Percentiles rank a stretch among this genome's conserved stretches.
phyloP scores from a whole-genome alignment of 2,113 vertebrate species.

The Onychorhynchus coronatus region DNA sequence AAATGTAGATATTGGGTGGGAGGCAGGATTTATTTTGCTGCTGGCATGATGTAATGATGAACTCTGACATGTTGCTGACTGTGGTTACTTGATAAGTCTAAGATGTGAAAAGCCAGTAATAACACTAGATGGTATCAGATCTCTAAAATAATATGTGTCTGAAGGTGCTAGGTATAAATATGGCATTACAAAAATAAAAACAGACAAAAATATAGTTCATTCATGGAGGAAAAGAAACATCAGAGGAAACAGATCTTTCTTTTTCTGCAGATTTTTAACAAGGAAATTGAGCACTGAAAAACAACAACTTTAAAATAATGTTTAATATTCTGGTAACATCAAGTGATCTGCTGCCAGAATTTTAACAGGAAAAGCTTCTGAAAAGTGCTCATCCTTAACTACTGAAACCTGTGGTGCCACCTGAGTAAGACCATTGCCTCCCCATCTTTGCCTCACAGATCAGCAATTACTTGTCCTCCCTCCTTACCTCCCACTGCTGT shows the following conservation, averaged over 20 bases:
- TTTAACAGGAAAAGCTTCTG: not conserved
- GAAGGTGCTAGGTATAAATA: constrained; percentile 34
- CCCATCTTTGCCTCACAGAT: not conserved
- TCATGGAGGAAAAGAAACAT: constrained; percentile 34
- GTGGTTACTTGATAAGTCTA: constrained; percentile 66
- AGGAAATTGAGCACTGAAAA: constrained; percentile 18
- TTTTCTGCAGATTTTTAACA: constrained; percentile 38
- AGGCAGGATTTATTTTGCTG: constrained; percentile 42
- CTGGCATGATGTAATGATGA: constrained; percentile 42
- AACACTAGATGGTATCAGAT: constrained; percentile 51
- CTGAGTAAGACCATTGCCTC: not conserved
- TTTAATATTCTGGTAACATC: constrained; percentile 16
- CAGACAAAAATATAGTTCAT: constrained; percentile 8
- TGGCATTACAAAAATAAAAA: constrained; percentile 19
- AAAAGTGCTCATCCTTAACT: not conserved
- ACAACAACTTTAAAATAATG: not conserved
- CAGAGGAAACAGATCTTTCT: constrained; percentile 45
- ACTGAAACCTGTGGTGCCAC: not conserved
- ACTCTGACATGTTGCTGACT: constrained; percentile 62
- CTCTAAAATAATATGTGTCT: constrained; percentile 45
- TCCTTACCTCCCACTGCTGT: not conserved
- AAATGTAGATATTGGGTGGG: constrained; percentile 49
- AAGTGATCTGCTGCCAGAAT: constrained; percentile 12
- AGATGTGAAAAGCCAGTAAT: constrained; percentile 55
- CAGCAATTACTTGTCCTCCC: not conserved